phyloP scores from a whole-genome alignment of 2,113 vertebrate species.

The human region GRCh38 chr2:114981001-114981500 shows the following conservation, averaged over 20 bases:
- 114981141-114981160: constrained; percentile 54
- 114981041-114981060: background rate
- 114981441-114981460: background rate
- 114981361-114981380: background rate
- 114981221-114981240: background rate
- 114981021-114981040: background rate
- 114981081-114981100: background rate
- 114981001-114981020: too few relatives aligned
- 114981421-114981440: background rate
- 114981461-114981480: background rate
- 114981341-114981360: background rate
- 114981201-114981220: background rate
- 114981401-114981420: background rate
- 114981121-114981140: background rate
- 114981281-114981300: background rate
- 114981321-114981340: background rate
- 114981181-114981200: background rate
- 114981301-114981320: background rate
- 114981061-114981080: background rate
- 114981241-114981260: background rate
- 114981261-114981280: background rate
- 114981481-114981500: background rate
- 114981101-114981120: constrained; percentile 34
- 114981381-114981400: background rate
- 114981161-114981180: background rate